Evolutionary conservation across 2,888 invertebrate species (phyloP).

Genomic region (Drosophila rellima): DNA sequence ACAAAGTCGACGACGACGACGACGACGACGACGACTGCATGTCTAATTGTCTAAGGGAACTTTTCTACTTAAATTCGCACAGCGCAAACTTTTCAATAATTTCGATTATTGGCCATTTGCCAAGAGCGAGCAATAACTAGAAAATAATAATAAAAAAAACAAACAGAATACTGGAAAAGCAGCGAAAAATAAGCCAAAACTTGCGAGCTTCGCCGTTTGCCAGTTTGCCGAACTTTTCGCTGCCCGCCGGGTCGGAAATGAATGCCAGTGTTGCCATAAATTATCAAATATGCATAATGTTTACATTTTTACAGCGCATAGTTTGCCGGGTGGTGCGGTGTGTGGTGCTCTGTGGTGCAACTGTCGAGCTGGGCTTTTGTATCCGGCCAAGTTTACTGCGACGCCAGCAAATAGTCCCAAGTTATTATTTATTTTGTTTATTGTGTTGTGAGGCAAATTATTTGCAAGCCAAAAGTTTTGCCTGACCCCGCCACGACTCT

Average conservation of each 20-base stretch:
- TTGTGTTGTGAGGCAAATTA: constrained; percentile 81
- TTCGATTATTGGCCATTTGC: constrained; percentile 84
- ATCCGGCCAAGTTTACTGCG: constrained; percentile 72
- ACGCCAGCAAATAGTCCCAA: constrained; percentile 70
- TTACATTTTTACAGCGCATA: constrained; percentile 73
- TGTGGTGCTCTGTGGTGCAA: constrained; percentile 14
- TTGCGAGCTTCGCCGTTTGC: constrained; percentile 51
- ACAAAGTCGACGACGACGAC: constrained; percentile 13
- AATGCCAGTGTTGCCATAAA: constrained; percentile 84
- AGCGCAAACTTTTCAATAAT: constrained; percentile 84
- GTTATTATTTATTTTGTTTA: constrained; percentile 82
- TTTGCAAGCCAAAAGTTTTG: constrained; percentile 75
- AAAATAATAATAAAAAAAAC: not conserved
- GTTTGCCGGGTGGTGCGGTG: constrained; percentile 17
- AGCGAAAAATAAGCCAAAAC: constrained; percentile 39
- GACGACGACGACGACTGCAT: constrained; percentile 60
- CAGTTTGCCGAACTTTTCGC: constrained; percentile 45
- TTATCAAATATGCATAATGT: constrained; percentile 83
- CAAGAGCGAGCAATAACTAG: constrained; percentile 48
- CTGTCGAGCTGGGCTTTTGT: constrained; percentile 17
- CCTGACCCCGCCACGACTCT: constrained; percentile 21
- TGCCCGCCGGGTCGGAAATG: constrained; percentile 67
- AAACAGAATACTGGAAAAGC: constrained; percentile 24
- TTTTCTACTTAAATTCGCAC: constrained; percentile 76
- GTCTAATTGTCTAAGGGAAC: constrained; percentile 71